Base-by-base conservation (phyloP, 2,888 invertebrate genomes). In the Calliopum simillimum region DNA sequence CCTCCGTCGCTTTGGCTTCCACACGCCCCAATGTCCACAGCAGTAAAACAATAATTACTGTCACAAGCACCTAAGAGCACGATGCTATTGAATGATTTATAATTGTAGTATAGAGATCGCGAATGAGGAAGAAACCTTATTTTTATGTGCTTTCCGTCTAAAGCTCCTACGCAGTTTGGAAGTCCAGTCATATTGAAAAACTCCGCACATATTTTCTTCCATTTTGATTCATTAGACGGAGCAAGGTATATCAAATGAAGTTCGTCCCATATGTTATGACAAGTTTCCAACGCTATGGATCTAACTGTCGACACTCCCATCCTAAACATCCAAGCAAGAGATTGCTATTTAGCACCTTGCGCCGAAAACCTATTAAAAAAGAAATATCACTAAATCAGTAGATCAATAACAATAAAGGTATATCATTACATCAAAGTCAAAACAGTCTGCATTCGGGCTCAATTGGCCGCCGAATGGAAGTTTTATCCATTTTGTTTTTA, bases 21-120 rank as follows among this genome's bases (percentile, higher is more conserved):
- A n/a, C n/a, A n/a, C n/a, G n/a, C n/a, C n/a, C n/a, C n/a, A 11
- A 49, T 49, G 49, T 49, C n/a, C 14, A 49, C 49, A 49, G 49
- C 49, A 11, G n/a, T 14, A 14, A 49, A 49, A 13, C n/a, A 49
- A 11, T 49, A 49, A 49, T 49, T 14, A 2, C 49, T 11, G 14
- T 49, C 2, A 14, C n/a, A 8, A n/a, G n/a, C n/a, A n/a, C n/a
- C n/a, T n/a, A n/a, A n/a, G n/a, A 49, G 12, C 4, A 11, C 49
- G n/a, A 49, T 49, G 8, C 49, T 49, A 49, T 49, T 4, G 19
- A 49, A 49, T 14, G 49, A 49, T 49, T 49, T 49, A 13, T 49
- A 49, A 19, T 49, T 49, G 5, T 14, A 49, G 19, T 49, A 49
- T 49, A 49, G 19, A 3, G 49, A 49, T 4, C 49, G n/a, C 1